Evolutionary conservation across 2,888 invertebrate genomes (phyloP), one percentile per base, ranked within the genome.

Genomic region (Perithous albicinctus): DNA sequence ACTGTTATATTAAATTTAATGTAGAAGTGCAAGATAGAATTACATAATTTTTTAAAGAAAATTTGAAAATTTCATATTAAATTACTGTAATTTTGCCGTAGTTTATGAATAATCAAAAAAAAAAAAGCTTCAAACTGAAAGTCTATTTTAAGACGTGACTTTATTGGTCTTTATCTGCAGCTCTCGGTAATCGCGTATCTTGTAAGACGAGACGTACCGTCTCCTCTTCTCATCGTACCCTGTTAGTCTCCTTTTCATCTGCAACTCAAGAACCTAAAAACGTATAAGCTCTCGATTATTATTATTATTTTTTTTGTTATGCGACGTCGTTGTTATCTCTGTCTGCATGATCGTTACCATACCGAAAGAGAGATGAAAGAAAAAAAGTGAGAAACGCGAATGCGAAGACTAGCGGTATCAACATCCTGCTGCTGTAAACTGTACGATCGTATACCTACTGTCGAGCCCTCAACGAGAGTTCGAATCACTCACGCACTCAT

Each of bases 321-420:
- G 74, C 63, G 51, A 54, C 64, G 38, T 41, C 74, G 63, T 35
- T 29, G 59, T 29, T 5, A 29, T 56, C 15, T n/a, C 6, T 15
- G 54, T 8, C 54, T 59, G 1, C n/a, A 26, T 23, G 35, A 54
- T 70, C 41, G 41, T 66, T 59, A 64, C 15, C 23, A 38, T 23
- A 54, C 35, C 23, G 54, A 69, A 54, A 69, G 51, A 69, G 51
- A 69, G 48, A 51, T 66, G 64, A 56, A 41, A 51, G 35, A 43
- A 66, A 35, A 59, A 64, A 23, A 20, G 38, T 18, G 43, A 54
- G 48, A 35, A 56, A 18, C 61, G 41, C 38, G 12, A 38, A 43
- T 29, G 12, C 15, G 23, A 56, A 12, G 63, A 70, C 64, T 78
- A 78, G 78, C 78, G 78, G 78, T 70, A 70, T 70, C 63, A 63